Percentiles rank a stretch among this genome's conserved stretches.
phyloP scores from a whole-genome alignment of 1,140 invertebrate genomes.

The Trichonephila clavata region DNA sequence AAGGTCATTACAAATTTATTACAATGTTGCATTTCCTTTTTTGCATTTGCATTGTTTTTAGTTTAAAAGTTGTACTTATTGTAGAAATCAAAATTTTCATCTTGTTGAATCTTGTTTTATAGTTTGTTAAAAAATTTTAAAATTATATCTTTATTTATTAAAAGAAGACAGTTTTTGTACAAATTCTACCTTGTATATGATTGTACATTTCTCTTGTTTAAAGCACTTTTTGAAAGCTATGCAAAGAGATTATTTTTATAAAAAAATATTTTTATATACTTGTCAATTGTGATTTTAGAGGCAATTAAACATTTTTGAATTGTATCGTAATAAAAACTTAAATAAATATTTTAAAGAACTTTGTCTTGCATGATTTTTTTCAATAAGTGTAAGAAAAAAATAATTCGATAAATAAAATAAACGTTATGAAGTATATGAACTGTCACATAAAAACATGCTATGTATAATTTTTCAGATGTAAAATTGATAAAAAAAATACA shows the following conservation, averaged over 20 bases:
- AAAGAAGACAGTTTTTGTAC: not conserved
- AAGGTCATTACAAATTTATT: not conserved
- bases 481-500: not conserved
- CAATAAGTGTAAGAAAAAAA: not conserved
- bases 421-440: not conserved
- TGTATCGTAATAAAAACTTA: slow-evolving; percentile 14
- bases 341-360: slow-evolving; percentile 58
- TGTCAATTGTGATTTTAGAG: slow-evolving; percentile 50
- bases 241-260: slow-evolving; percentile 43
- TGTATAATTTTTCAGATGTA: not conserved
- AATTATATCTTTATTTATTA: not conserved
- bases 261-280: slow-evolving; percentile 55
- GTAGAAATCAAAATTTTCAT: slow-evolving; percentile 15
- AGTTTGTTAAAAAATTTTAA: slow-evolving; percentile 12
- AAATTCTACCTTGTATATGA: slow-evolving; percentile 42
- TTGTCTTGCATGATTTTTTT: not conserved
- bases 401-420: not conserved
- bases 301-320: slow-evolving; percentile 26
- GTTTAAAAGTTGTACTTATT: slow-evolving; percentile 24
- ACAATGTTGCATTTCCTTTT: not conserved
- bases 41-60: not conserved
- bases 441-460: not conserved
- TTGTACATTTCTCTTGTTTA: slow-evolving; percentile 42
- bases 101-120: slow-evolving; percentile 47
- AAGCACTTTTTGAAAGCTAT: slow-evolving; percentile 48